Evolutionary conservation across 2,888 invertebrate species (phyloP).

Genomic region (Buathra laborator): DNA sequence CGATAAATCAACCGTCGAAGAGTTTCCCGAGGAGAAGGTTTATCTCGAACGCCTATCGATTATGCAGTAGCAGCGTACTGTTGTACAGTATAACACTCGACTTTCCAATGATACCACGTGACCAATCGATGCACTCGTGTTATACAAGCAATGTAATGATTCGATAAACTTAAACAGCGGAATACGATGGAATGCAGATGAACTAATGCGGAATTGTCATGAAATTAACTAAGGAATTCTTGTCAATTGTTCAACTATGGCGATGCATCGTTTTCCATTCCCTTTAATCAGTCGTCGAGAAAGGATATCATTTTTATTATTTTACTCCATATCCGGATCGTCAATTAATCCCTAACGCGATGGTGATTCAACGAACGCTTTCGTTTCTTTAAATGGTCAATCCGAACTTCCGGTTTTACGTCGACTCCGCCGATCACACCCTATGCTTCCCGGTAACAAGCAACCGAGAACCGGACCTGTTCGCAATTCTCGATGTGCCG

Average conservation of each 20-base stretch:
- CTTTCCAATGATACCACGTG: conserved; percentile 28
- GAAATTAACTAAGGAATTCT: background rate
- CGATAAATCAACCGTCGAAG: background rate
- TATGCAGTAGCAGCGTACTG: background rate
- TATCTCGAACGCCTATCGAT: conserved; percentile 16
- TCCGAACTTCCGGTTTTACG: conserved; percentile 54
- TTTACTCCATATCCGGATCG: background rate
- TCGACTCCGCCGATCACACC: background rate
- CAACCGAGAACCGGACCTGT: conserved; percentile 19
- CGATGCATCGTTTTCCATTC: background rate
- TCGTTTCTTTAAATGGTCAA: conserved; percentile 61
- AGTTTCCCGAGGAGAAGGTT: background rate
- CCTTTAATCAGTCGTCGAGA: background rate
- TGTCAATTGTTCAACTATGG: too few species aligned
- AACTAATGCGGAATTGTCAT: background rate
- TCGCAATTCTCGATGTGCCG: conserved; percentile 47
- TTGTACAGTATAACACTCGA: conserved; percentile 8
- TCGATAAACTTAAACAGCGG: background rate
- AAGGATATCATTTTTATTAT: background rate
- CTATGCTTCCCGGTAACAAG: conserved; percentile 32
- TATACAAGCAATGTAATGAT: conserved; percentile 21
- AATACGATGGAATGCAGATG: background rate
- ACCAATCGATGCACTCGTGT: background rate
- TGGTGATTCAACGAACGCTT: conserved; percentile 31
- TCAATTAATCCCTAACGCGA: conserved; percentile 28